Conservation (phyloP, 1,140 invertebrate genomes). For the Proctacanthus coquilletti region DNA sequence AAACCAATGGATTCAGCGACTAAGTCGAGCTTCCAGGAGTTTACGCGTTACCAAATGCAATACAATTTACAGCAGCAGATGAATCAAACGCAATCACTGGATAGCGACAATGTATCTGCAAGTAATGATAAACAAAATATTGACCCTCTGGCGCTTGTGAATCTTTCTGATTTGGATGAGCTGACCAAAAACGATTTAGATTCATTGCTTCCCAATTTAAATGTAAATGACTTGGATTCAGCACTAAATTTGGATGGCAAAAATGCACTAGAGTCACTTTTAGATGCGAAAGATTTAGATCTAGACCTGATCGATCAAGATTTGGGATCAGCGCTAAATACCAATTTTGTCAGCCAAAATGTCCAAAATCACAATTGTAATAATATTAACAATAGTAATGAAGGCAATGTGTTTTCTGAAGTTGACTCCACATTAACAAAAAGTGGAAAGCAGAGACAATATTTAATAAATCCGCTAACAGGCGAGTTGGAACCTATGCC, state of each 20-base stretch:
- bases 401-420: background rate
- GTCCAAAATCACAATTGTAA: no score
- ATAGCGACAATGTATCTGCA: conserved; percentile 6
- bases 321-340: conserved; percentile 13
- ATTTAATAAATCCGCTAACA: conserved; percentile 76
- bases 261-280: conserved; percentile 26
- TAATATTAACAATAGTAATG: conserved; percentile 13
- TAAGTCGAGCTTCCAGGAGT: conserved; percentile 41
- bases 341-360: no score
- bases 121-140: conserved; percentile 3
- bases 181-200: conserved; percentile 41
- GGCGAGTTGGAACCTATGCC: conserved; percentile 70
- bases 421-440: conserved; percentile 24
- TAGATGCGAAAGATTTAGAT: conserved; percentile 29
- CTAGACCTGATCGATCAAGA: conserved; percentile 27
- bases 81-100: conserved; percentile 13
- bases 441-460: conserved; percentile 45
- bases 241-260: conserved; percentile 35
- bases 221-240: conserved; percentile 35
- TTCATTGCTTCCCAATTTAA: conserved; percentile 41
- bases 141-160: conserved; percentile 13
- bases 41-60: conserved; percentile 42
- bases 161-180: conserved; percentile 30
- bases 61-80: conserved; percentile 38
- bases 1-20: conserved; percentile 42